Percentiles rank a stretch among this genome's conserved stretches.
Evolutionary conservation across 2,113 vertebrate genomes (phyloP).

Genomic region (Phalacrocorax pelagicus): DNA sequence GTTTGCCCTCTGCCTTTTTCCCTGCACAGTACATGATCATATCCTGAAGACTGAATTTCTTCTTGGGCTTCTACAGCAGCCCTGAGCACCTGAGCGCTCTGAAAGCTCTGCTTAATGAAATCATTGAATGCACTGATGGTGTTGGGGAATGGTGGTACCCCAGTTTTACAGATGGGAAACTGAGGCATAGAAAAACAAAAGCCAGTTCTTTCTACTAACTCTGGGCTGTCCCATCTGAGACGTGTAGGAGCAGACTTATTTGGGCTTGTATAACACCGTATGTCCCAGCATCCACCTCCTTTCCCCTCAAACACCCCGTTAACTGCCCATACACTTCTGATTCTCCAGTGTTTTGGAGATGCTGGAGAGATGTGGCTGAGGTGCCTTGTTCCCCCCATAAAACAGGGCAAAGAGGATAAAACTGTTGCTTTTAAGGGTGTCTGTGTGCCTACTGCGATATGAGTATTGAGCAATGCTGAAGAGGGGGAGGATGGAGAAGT

Average conservation of each 20-base stretch:
- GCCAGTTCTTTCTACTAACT: neutral
- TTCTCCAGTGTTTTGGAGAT: neutral
- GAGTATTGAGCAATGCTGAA: neutral
- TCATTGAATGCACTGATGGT: neutral
- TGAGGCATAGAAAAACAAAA: neutral
- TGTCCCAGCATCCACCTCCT: neutral
- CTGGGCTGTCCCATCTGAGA: neutral
- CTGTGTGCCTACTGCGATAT: too few species aligned
- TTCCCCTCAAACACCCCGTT: neutral
- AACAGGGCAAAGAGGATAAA: neutral
- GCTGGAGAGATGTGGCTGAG: neutral
- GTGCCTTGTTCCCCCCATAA: neutral
- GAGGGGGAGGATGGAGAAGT: neutral
- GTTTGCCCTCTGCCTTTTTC: neutral
- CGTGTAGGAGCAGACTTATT: neutral
- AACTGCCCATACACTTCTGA: neutral
- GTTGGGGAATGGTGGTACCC: neutral
- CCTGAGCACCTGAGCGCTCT: neutral
- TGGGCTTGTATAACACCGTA: neutral
- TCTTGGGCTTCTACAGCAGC: neutral
- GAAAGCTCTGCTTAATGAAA: neutral
- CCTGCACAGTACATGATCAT: fast-evolving
- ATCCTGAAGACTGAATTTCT: neutral
- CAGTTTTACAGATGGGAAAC: neutral
- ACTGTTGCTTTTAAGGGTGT: neutral